A percentile compares a stretch with the other conserved stretches of the same genome.
Evolutionary conservation across 1,140 invertebrate species (phyloP).

Genomic region (Bradysia coprophila): DNA sequence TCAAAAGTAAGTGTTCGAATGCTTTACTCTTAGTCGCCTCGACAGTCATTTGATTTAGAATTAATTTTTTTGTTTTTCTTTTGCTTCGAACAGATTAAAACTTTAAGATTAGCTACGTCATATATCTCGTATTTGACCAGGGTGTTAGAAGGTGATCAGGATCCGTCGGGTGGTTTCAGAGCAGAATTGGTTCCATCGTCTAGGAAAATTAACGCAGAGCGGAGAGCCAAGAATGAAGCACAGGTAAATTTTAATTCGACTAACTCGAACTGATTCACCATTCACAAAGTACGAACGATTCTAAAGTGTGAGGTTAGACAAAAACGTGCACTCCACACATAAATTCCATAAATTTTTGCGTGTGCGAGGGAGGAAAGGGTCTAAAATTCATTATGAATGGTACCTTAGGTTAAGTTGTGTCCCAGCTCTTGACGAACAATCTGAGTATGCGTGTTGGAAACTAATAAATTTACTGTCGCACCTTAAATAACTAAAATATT

Average conservation of each 20-base stretch:
- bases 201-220: conserved; percentile 4
- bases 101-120: conserved; percentile 65
- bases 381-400: no score
- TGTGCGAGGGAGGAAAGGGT: no score
- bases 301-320: no score
- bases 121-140: conserved; percentile 78
- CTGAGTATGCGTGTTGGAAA: no score
- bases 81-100: conserved; percentile 52
- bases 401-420: no score
- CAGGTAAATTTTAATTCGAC: background rate
- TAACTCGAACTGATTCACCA: no score
- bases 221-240: background rate
- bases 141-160: conserved; percentile 42
- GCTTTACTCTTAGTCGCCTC: background rate
- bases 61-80: background rate
- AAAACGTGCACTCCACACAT: no score
- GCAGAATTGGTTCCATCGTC: conserved; percentile 5
- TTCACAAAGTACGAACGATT: no score
- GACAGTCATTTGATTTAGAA: background rate
- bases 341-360: no score
- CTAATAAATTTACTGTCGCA: no score
- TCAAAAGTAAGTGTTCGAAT: conserved; percentile 54
- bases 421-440: no score
- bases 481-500: no score
- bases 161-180: conserved; percentile 3